Evolutionary conservation across 2,113 vertebrate species (phyloP).

Genomic region (Nettapus auritus): DNA sequence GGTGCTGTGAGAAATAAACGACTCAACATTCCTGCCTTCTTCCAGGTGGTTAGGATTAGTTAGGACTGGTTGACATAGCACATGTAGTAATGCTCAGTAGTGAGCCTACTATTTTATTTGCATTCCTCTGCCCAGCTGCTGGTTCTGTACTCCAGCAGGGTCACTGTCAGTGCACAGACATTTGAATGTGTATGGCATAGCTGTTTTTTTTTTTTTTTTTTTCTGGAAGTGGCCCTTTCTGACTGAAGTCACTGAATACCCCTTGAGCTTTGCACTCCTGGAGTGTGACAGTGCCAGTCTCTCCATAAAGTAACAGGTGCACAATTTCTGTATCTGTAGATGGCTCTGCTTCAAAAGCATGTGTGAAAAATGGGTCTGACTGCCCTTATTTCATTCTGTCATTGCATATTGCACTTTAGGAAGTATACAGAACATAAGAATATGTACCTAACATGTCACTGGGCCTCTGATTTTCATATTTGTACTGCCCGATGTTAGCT

Average conservation of each 20-base stretch:
- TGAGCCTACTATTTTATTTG: neutral
- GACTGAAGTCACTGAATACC: neutral
- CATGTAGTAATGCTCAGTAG: neutral
- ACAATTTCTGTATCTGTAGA: neutral
- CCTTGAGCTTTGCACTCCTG: neutral
- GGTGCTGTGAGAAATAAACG: neutral
- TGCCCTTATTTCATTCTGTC: constrained; percentile 18
- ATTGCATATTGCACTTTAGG: constrained; percentile 3
- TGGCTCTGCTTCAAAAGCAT: neutral
- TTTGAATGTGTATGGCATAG: neutral
- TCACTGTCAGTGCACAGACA: neutral
- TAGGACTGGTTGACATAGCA: neutral
- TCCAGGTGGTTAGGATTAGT: neutral
- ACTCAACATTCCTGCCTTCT: neutral
- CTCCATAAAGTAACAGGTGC: neutral
- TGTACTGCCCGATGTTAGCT: neutral
- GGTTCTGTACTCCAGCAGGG: neutral
- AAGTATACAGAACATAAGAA: neutral
- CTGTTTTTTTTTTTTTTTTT: neutral
- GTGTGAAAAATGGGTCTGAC: neutral
- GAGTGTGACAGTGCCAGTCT: neutral
- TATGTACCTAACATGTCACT: neutral
- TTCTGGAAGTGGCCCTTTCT: neutral
- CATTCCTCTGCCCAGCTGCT: neutral
- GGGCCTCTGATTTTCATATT: neutral